These are phyloP conservation scores for Saccostrea echinata DNA, from an alignment of 1,140 invertebrate genomes.

Conservation along the genomic window DNA sequence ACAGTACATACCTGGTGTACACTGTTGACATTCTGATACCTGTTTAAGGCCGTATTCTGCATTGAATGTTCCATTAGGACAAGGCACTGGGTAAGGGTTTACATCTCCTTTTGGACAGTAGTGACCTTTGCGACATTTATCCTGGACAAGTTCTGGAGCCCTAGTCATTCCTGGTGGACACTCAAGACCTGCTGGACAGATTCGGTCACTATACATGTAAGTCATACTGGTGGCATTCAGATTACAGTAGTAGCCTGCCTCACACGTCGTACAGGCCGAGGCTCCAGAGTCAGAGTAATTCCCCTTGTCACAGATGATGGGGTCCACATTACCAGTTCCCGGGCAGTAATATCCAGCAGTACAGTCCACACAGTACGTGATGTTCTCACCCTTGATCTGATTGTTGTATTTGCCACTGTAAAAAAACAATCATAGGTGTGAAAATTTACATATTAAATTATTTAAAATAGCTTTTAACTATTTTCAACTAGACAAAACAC, in stretches of 20 bases:
- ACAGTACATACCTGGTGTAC: constrained; percentile 75
- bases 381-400: constrained; percentile 66
- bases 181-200: constrained; percentile 76
- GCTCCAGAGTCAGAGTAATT: constrained; percentile 75
- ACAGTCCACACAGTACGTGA: constrained; percentile 67
- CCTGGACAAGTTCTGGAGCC: constrained; percentile 70
- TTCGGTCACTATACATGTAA: constrained; percentile 68
- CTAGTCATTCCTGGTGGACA: constrained; percentile 75
- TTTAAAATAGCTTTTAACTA: too few relatives aligned
- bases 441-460: not conserved
- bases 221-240: constrained; percentile 72
- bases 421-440: constrained; percentile 25
- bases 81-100: constrained; percentile 73
- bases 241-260: constrained; percentile 76
- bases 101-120: constrained; percentile 77
- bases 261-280: constrained; percentile 68
- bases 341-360: constrained; percentile 76
- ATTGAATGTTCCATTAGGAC: constrained; percentile 77
- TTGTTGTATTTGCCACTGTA: constrained; percentile 73
- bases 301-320: constrained; percentile 75
- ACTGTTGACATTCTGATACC: constrained; percentile 73
- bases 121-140: constrained; percentile 73
- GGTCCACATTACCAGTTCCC: constrained; percentile 63
- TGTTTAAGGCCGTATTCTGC: constrained; percentile 65
- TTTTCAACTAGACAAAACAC: not conserved